Percentiles rank a stretch among this genome's conserved stretches.
phyloP scores from a whole-genome alignment of 2,113 vertebrate species.

The Siphamia tubifer region DNA sequence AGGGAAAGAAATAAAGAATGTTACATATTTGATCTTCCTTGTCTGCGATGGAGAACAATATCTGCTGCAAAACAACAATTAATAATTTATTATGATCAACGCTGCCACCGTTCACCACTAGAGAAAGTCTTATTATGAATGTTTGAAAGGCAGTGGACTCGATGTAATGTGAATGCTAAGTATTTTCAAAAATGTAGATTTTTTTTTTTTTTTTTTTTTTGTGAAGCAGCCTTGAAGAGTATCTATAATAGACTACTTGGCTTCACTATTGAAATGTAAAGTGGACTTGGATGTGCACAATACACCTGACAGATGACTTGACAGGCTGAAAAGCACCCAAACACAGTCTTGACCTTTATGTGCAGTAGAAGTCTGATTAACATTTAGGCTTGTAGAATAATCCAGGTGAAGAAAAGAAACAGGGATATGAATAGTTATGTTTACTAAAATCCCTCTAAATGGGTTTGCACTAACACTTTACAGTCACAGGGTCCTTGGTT shows the following conservation, averaged over 20 bases:
- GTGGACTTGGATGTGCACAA: constrained; percentile 4
- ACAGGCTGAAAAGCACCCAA: background rate
- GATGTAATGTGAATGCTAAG: background rate
- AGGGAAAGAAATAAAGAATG: background rate
- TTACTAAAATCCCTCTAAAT: too few relatives aligned
- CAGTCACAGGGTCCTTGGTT: too few relatives aligned
- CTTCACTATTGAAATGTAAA: constrained; percentile 7
- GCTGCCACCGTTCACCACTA: background rate
- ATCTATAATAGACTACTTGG: background rate
- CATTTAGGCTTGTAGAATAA: background rate
- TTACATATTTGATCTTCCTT: constrained; percentile 3
- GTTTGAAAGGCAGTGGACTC: background rate
- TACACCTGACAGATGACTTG: constrained; percentile 1
- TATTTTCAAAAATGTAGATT: background rate
- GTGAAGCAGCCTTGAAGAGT: constrained; percentile 6
- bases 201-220: background rate
- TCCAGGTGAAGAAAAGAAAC: background rate
- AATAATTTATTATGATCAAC: constrained; percentile 32
- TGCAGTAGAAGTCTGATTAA: background rate
- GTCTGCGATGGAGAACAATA: background rate
- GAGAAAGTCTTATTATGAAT: constrained; percentile 5
- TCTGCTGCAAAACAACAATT: constrained; percentile 12
- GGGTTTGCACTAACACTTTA: too few relatives aligned
- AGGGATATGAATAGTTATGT: background rate
- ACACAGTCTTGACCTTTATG: background rate